Base-by-base conservation (phyloP, 2,888 invertebrate species). In the Morpho achilles region DNA sequence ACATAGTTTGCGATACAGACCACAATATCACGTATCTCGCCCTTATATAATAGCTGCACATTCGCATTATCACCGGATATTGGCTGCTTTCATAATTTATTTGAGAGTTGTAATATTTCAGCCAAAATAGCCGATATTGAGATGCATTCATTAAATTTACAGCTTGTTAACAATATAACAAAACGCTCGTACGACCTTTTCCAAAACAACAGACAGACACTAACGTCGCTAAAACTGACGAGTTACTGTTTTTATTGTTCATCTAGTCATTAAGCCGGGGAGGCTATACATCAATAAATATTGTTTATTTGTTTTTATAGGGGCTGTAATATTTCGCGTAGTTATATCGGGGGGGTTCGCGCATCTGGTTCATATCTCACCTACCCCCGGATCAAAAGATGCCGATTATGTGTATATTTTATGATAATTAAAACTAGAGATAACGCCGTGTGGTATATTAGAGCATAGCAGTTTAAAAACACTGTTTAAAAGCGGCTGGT, bases 161-260 rank as follows among this genome's bases (percentile, higher is more conserved):
- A 16, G 16, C 16, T 40, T 32, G 32, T 32, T 32, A 32, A 63
- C 53, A 59, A 61, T 59, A 23, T 49, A 22, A 10, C n/a, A 50
- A 58, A 56, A 51, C 32, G 8, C 56, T 56, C 41, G 32, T 46
- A 32, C 53, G 22, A 22, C 45, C 7, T 56, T 51, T 50, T 59
- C 23, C 51, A 59, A 67, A 74, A 75, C 75, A 75, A 64, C 57
- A 60, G 60, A 69, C 65, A 69, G 50, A 16, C 16, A 53, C 47
- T 71, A 72, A 68, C 68, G 63, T 63, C 67, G 65, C 67, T 16
- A 70, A 62, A 69, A 70, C 76, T 81, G 82, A 82, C 77, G 80
- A 79, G 79, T 75, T 75, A 71, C 75, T 73, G 73, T 80, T 84
- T 82, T 83, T 83, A 84, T 80, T 79, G 75, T 69, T 66, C 70